Evolutionary conservation across 2,888 invertebrate species (phyloP).

Genomic region (Drosophila meridionalis): DNA sequence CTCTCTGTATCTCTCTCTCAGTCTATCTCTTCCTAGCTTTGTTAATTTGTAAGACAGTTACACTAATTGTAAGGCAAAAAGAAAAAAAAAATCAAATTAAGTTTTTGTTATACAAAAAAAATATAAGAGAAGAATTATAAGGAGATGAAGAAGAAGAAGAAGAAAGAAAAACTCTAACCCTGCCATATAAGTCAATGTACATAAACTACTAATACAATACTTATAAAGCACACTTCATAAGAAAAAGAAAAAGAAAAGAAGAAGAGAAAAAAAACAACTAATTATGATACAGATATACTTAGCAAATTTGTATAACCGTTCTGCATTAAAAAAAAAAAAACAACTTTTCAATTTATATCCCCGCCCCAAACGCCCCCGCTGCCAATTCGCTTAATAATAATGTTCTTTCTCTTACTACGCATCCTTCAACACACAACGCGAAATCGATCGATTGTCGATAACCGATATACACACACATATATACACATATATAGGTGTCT

Average conservation of each 20-base stretch:
- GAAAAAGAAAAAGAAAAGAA: slow-evolving; percentile 7
- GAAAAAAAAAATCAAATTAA: slow-evolving; percentile 24
- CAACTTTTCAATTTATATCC: slow-evolving; percentile 54
- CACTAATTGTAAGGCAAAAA: slow-evolving; percentile 68
- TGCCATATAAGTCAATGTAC: slow-evolving; percentile 60
- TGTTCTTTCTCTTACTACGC: slow-evolving; percentile 70
- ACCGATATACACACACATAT: slow-evolving; percentile 5
- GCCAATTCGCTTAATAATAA: slow-evolving; percentile 74
- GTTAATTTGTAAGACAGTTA: slow-evolving; percentile 63
- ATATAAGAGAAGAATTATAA: slow-evolving; percentile 10
- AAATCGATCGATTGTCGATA: slow-evolving; percentile 20
- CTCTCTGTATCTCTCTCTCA: background rate
- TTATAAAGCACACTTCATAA: slow-evolving; percentile 46
- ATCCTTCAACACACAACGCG: slow-evolving; percentile 38
- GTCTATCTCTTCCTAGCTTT: slow-evolving; percentile 20
- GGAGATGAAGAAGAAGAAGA: slow-evolving; percentile 4
- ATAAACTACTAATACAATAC: slow-evolving; percentile 48
- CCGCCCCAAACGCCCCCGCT: slow-evolving; percentile 38
- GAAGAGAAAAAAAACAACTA: slow-evolving; percentile 8
- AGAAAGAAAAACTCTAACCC: slow-evolving; percentile 20
- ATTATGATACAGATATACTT: slow-evolving; percentile 48
- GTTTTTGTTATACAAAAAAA: slow-evolving; percentile 25
- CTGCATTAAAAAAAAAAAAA: slow-evolving; percentile 48
- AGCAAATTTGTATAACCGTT: slow-evolving; percentile 60
- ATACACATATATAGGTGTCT: slow-evolving; percentile 87